Base-by-base conservation (phyloP, 2,113 vertebrate genomes). In the Ceratotherium simum region DNA sequence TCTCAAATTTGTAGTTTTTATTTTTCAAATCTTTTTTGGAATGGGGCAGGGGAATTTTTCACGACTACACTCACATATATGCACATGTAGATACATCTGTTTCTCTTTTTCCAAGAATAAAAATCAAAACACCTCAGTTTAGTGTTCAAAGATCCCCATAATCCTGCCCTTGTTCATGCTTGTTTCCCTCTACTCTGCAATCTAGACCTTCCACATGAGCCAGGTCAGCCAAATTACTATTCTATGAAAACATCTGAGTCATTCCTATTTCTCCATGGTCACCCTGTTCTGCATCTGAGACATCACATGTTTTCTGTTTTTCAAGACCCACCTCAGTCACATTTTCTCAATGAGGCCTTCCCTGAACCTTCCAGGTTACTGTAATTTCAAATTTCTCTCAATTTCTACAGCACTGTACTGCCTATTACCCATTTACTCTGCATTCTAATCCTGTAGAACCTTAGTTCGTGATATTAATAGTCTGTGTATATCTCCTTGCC, bases 331-430 rank as follows among this genome's bases (percentile, higher is more conserved):
- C 31, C 3, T 62, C 51, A 80, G 1, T 42, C 51, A 17, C 12
- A 25, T 46, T 42, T 89, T 81, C 58, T 69, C 14, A 51, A 0
- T n/a, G 46, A 86, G 14, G 1, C 1, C 31, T 78, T 85, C 20
- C 21, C 54, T 62, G 25, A 67, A 79, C 80, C 21, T 85, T 94
- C 13, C 1, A n/a, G 33, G 25, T 48, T 33, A 51, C 27, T 27
- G 4, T 54, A 64, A 67, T 85, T 96, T 91, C 29, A 82, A 8
- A 58, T 70, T 80, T 96, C 58, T 97, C n/a, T 70, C 54, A 39
- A 17, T 93, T 54, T 94, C 31, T 76, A 8, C 3, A 51, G 31
- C 2, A 48, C 25, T n/a, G 1, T 51, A 3, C 69, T 96, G 33
- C 36, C 39, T 65, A 2, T 21, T 25, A 79, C 2, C 8, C 11